Evolutionary conservation across 2,888 invertebrate genomes (phyloP).

Genomic region (Lycocerus yunnanus): DNA sequence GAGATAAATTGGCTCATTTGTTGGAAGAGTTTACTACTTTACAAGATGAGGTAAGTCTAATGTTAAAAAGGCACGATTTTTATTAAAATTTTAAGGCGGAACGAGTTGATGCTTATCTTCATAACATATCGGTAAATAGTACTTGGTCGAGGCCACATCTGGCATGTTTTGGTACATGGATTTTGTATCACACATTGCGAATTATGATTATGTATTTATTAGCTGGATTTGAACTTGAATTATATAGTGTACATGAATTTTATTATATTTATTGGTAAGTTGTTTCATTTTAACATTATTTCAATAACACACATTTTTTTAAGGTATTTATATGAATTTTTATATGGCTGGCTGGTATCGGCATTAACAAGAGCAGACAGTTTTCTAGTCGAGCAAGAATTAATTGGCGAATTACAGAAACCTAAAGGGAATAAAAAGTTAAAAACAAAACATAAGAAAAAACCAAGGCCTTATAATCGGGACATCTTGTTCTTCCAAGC

Average conservation of each 20-base stretch:
- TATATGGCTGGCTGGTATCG: slow-evolving; percentile 93
- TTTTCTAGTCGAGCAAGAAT: slow-evolving; percentile 72
- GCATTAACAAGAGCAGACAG: slow-evolving; percentile 88
- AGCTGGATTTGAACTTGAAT: slow-evolving; percentile 92
- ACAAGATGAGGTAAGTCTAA: slow-evolving; percentile 79
- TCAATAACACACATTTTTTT: slow-evolving; percentile 30
- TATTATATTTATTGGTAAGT: slow-evolving; percentile 91
- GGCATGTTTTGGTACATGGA: slow-evolving; percentile 93
- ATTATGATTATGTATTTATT: slow-evolving; percentile 94
- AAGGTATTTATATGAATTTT: slow-evolving; percentile 91
- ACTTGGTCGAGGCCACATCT: slow-evolving; percentile 73
- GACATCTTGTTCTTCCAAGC: slow-evolving; percentile 91
- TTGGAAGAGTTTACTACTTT: slow-evolving; percentile 89
- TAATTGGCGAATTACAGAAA: slow-evolving; percentile 56
- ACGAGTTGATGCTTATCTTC: slow-evolving; percentile 83
- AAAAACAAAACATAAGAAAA: slow-evolving; percentile 64
- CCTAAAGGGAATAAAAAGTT: slow-evolving; percentile 65
- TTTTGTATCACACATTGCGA: slow-evolving; percentile 88
- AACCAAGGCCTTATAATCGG: slow-evolving; percentile 72
- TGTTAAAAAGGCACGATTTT: not conserved
- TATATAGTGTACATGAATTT: slow-evolving; percentile 96
- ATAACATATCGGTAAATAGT: slow-evolving; percentile 68
- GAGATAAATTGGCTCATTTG: slow-evolving; percentile 89
- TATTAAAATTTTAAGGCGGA: slow-evolving; percentile 69
- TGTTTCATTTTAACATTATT: slow-evolving; percentile 3